Evolutionary conservation across 2,797 vertebrate species (phyloP), one percentile per base, ranked within the genome.

Genomic region (Tamandua tetradactyla): DNA sequence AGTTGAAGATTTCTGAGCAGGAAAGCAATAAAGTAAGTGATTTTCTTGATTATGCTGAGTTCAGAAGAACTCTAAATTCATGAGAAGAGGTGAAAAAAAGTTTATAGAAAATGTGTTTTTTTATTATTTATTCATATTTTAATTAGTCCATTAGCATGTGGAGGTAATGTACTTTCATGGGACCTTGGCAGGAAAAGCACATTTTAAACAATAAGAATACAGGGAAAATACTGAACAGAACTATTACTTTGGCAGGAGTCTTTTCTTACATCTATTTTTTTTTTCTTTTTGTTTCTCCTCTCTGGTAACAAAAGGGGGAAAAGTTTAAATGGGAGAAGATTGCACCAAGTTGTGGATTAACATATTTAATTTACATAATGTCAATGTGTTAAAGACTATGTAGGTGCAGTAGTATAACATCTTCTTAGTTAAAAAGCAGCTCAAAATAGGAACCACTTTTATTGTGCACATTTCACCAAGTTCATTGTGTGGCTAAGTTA

Each of bases 321-420:
- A 7, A 75, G 62, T 97, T 96, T 96, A 96, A 96, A 90, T 96
- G 44, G 86, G 93, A 95, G 75, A 97, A 96, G 89, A 91, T 59
- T 96, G 76, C 78, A 96, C 52, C 44, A 85, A 97, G 95, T 95
- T 97, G 74, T 78, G 87, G 91, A 96, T 97, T 97, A 96, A 96
- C 97, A 95, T 74, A 93, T 93, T 94, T 97, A 93, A 97, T 98
- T 98, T 98, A 95, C 95, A 97, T 98, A 97, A 97, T 94, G 84
- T 93, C 97, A 96, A 47, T 44, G 94, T 95, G 96, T 96, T 97
- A 93, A 97, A 97, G 89, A 80, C 97, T 97, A 96, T 79, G 59
- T 96, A 93, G 94, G 92, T 96, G 93, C 84, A 96, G 72, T 93
- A 86, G 49, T 95, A 96, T 96, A 95, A 98, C 97, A 96, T 94